phyloP scores from a whole-genome alignment of 92 coral and sea anemone species.

The Porites lobata region DNA sequence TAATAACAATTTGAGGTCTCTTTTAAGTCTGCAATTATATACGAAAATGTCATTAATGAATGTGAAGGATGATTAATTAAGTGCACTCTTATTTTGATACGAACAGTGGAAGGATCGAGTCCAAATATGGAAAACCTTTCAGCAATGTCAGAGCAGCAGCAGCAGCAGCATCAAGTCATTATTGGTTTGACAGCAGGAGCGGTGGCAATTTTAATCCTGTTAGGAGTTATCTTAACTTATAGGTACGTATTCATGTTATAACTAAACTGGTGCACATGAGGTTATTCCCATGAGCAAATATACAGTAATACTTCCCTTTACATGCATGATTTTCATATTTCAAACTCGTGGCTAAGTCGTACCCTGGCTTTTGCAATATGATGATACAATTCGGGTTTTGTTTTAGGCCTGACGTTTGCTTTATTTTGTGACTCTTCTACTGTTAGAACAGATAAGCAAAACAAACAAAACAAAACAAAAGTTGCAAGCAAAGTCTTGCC shows the following conservation, averaged over 20 bases:
- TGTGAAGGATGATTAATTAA: not conserved
- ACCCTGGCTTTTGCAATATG: no score
- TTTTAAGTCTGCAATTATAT: no score
- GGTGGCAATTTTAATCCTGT: not conserved
- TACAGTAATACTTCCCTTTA: not conserved
- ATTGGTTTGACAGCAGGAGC: slow-evolving; percentile 16
- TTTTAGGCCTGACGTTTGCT: no score
- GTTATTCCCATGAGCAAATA: not conserved
- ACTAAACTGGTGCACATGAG: not conserved
- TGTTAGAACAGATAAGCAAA: no score
- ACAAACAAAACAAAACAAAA: no score
- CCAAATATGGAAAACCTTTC: not conserved
- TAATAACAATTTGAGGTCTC: no score
- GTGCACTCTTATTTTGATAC: not conserved
- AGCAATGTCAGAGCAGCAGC: not conserved
- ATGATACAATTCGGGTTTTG: no score
- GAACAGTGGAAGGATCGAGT: not conserved
- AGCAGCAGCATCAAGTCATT: not conserved
- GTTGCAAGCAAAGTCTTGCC: no score
- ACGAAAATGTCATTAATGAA: no score
- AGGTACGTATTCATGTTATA: slow-evolving; percentile 4
- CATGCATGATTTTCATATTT: no score
- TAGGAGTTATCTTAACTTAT: not conserved
- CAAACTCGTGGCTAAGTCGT: no score
- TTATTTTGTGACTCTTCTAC: no score